Conservation (phyloP, 92 coral and sea anemone genomes). For the Paramuricea clavata region DNA sequence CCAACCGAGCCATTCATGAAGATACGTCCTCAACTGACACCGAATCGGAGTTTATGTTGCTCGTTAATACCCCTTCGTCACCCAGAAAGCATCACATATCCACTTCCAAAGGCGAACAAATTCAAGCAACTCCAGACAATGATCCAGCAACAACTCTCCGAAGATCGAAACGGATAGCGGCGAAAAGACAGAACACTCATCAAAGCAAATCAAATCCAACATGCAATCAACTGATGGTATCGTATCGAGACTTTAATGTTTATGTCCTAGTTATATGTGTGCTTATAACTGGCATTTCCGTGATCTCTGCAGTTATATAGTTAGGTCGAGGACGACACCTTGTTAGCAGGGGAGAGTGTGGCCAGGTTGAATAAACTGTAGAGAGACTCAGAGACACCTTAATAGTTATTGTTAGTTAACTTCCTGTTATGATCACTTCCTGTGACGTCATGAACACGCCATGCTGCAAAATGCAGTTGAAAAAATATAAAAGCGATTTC, state of each 20-base stretch:
- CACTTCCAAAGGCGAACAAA: background rate
- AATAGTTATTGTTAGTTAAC: background rate
- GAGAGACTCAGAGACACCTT: no score
- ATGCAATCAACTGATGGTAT: constrained; percentile 35
- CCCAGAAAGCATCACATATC: background rate
- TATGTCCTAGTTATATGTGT: constrained; percentile 37
- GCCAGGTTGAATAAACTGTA: constrained; percentile 15
- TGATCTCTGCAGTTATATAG: constrained; percentile 16
- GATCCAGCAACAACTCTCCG: constrained; percentile 21
- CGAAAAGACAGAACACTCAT: constrained; percentile 5
- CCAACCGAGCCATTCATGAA: constrained; percentile 38
- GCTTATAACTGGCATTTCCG: constrained; percentile 25
- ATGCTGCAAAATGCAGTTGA: background rate
- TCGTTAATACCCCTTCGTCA: constrained; percentile 30
- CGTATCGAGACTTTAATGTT: constrained; percentile 37
- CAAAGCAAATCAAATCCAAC: constrained; percentile 26
- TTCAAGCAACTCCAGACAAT: background rate
- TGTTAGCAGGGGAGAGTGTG: constrained; percentile 65
- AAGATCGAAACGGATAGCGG: constrained; percentile 48
- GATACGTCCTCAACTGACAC: constrained; percentile 51
- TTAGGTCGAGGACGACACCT: constrained; percentile 70
- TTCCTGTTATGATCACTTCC: background rate
- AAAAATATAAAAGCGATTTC: no score
- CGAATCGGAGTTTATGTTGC: constrained; percentile 45
- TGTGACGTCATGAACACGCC: no score